phyloP scores from a whole-genome alignment of 2,113 vertebrate genomes.

The Romanogobio albipinnatus region DNA sequence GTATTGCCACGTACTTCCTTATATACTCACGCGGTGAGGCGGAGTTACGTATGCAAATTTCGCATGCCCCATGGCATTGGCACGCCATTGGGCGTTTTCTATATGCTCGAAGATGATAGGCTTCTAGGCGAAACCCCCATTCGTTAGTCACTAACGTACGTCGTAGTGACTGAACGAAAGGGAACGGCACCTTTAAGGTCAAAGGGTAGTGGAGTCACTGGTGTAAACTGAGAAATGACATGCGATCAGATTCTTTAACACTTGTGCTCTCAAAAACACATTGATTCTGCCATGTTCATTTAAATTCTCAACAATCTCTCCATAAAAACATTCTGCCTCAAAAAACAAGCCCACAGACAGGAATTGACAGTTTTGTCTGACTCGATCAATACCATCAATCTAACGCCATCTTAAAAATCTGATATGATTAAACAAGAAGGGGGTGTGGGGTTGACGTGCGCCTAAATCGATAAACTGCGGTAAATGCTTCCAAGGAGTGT shows the following conservation, averaged over 20 bases:
- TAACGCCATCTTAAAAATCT: conserved; percentile 64
- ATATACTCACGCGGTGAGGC: too few species aligned
- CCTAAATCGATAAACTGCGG: conserved; percentile 63
- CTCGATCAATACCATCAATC: conserved; percentile 67
- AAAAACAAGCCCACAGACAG: conserved; percentile 57
- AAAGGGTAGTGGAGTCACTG: not conserved
- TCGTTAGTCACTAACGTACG: too few species aligned
- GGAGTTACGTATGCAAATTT: too few species aligned
- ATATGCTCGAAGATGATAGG: too few species aligned
- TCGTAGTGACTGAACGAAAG: too few species aligned
- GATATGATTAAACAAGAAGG: conserved; percentile 68
- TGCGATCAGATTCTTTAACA: conserved; percentile 54
- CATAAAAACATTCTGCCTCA: conserved; percentile 50
- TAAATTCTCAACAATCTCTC: conserved; percentile 54
- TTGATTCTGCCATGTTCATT: conserved; percentile 65
- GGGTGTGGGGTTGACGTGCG: not conserved
- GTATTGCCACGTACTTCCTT: too few species aligned
- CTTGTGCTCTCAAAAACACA: conserved; percentile 54
- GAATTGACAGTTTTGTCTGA: conserved; percentile 67
- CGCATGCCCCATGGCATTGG: too few species aligned
- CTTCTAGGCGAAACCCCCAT: too few species aligned
- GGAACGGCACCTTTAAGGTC: too few species aligned
- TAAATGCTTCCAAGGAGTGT: conserved; percentile 58
- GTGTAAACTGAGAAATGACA: conserved; percentile 49
- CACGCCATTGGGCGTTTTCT: too few species aligned